Evolutionary conservation across 2,797 vertebrate genomes (phyloP).

Genomic region (Perodicticus potto): DNA sequence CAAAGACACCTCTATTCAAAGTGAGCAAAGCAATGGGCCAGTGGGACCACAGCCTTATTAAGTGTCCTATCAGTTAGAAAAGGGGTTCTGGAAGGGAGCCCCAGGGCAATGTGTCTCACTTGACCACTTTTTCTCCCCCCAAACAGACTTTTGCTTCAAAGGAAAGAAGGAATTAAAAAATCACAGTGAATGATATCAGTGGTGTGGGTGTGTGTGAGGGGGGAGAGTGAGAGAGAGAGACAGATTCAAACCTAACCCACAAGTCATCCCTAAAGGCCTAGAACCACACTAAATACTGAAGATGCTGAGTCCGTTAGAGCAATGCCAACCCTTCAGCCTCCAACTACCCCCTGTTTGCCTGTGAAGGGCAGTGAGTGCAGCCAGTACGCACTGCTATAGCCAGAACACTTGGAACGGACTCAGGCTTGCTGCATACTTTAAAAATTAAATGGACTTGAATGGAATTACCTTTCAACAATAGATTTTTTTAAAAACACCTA

Average conservation of each 20-base stretch:
- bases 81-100: neutral
- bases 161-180: neutral
- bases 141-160: neutral
- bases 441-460: neutral
- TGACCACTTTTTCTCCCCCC: neutral
- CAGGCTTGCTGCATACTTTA: neutral
- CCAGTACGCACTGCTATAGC: fast-evolving
- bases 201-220: neutral
- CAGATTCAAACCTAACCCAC: neutral
- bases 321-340: neutral
- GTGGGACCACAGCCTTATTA: neutral
- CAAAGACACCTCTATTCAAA: neutral
- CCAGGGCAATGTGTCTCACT: neutral
- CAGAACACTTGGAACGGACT: neutral
- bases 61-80: neutral
- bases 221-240: too few relatives aligned
- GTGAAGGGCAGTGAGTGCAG: neutral
- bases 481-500: neutral
- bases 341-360: neutral
- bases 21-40: neutral
- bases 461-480: neutral
- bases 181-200: neutral
- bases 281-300: neutral
- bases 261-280: neutral
- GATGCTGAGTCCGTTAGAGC: neutral